Evolutionary conservation across 2,888 invertebrate species (phyloP).

Genomic region (Acheta domesticus): DNA sequence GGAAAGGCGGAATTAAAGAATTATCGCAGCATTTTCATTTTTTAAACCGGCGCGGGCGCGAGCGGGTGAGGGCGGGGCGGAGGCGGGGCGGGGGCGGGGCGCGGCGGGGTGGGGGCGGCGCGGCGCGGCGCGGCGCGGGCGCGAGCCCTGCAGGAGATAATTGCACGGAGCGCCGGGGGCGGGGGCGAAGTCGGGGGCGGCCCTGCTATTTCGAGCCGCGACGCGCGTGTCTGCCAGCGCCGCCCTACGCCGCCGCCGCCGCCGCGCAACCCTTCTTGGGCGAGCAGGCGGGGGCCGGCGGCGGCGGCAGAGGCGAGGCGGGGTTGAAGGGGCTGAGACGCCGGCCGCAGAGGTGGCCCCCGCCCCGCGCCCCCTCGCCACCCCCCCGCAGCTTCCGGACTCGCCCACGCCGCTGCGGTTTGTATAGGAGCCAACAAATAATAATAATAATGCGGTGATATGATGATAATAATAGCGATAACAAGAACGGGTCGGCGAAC

Average conservation of each 20-base stretch:
- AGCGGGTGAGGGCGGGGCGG: neutral
- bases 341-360: too few species aligned
- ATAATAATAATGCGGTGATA: neutral
- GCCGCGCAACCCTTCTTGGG: neutral
- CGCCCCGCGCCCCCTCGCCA: too few species aligned
- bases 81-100: neutral
- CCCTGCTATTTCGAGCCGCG: neutral
- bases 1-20: constrained; percentile 18
- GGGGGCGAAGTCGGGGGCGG: neutral
- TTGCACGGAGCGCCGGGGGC: neutral
- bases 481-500: neutral
- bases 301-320: too few species aligned
- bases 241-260: too few species aligned
- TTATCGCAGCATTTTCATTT: constrained; percentile 18
- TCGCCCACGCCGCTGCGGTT: too few species aligned
- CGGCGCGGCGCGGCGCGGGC: neutral
- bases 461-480: neutral
- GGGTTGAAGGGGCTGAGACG: too few species aligned
- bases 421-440: neutral
- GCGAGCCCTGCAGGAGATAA: neutral
- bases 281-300: neutral
- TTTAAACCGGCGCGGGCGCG: neutral
- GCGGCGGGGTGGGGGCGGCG: neutral
- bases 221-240: neutral
- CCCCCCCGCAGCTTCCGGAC: too few species aligned